Evolutionary conservation across 2,113 vertebrate genomes (phyloP).

Genomic region (Heliornis fulica): DNA sequence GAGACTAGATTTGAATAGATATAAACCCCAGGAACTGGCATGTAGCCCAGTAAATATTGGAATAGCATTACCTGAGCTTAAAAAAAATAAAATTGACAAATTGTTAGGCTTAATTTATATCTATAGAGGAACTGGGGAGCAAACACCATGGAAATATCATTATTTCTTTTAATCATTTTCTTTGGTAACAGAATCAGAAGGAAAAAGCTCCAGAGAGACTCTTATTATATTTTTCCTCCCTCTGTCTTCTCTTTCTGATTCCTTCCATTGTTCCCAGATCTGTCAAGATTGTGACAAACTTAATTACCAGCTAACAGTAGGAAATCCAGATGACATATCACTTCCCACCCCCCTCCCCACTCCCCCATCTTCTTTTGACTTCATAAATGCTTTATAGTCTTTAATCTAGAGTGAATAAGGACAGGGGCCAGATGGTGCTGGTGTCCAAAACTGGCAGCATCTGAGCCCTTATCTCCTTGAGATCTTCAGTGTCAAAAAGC

Average conservation of each 20-base stretch:
- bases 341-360: too few species aligned
- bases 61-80: slow-evolving; percentile 34
- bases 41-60: slow-evolving; percentile 15
- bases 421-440: slow-evolving; percentile 32
- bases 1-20: background rate
- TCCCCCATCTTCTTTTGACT: background rate
- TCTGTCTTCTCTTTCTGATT: slow-evolving; percentile 24
- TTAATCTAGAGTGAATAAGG: slow-evolving; percentile 1
- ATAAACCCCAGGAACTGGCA: background rate
- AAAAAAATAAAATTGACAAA: background rate
- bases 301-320: slow-evolving; percentile 60
- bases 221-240: slow-evolving; percentile 28
- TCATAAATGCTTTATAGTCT: slow-evolving; percentile 9
- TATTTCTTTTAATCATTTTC: slow-evolving; percentile 54
- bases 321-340: slow-evolving; percentile 43
- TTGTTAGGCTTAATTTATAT: slow-evolving; percentile 37
- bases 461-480: background rate
- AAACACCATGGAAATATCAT: slow-evolving; percentile 36
- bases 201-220: slow-evolving; percentile 9
- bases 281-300: slow-evolving; percentile 59
- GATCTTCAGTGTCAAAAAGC: background rate
- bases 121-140: background rate
- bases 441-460: background rate
- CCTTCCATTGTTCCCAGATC: slow-evolving; percentile 35
- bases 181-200: slow-evolving; percentile 44